Evolutionary conservation across 23 tunicate species (phyloP).

Genomic region (Aplidium turbinatum): DNA sequence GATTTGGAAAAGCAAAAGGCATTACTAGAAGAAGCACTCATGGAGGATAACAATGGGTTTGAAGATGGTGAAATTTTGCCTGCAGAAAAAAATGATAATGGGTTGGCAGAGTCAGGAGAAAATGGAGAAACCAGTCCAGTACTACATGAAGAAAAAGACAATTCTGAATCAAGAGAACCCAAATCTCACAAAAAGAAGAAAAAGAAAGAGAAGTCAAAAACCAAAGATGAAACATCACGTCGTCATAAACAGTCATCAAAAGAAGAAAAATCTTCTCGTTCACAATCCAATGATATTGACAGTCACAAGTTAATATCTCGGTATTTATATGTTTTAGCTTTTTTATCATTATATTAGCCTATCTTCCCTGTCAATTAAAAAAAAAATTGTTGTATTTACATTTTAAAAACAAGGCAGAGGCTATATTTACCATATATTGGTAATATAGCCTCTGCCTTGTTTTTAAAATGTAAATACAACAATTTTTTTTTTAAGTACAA

Average conservation of each 20-base stretch:
- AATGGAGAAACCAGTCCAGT: conserved; percentile 15
- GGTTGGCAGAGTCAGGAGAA: neutral
- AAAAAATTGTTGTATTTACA: too few species aligned
- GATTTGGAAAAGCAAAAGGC: conserved; percentile 82
- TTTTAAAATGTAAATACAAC: too few species aligned
- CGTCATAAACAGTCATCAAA: conserved; percentile 12
- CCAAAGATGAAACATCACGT: conserved; percentile 27
- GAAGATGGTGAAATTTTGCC: conserved; percentile 75
- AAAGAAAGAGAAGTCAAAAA: conserved; percentile 63
- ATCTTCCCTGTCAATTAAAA: too few species aligned
- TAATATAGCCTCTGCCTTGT: too few species aligned
- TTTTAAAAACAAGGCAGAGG: too few species aligned
- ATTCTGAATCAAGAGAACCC: conserved; percentile 1
- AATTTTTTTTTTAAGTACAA: too few species aligned
- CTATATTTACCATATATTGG: too few species aligned
- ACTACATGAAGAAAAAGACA: conserved; percentile 14
- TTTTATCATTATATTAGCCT: too few species aligned
- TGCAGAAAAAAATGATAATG: conserved; percentile 3
- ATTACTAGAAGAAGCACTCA: conserved; percentile 56
- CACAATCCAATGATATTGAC: neutral
- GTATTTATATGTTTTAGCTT: too few species aligned
- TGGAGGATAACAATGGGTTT: conserved; percentile 23
- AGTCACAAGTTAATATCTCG: too few species aligned
- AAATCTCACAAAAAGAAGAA: conserved; percentile 34
- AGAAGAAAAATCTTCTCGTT: neutral